Evolutionary conservation across 2,888 invertebrate genomes (phyloP).

Genomic region (Philonicus albiceps): DNA sequence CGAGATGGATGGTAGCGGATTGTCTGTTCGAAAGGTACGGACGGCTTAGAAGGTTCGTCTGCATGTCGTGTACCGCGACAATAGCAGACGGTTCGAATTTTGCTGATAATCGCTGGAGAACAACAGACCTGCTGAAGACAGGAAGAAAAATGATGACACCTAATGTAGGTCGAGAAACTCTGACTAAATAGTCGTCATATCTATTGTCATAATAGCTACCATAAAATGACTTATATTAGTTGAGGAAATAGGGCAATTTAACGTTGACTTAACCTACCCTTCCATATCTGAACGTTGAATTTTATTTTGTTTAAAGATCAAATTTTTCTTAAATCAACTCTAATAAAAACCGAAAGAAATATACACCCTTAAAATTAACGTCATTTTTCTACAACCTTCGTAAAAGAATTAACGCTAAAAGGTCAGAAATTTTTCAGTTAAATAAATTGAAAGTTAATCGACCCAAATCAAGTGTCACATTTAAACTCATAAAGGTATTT

Average conservation of each 20-base stretch:
- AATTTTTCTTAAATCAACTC: no score
- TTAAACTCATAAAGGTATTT: neutral
- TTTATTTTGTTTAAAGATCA: no score
- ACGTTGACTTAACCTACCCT: neutral
- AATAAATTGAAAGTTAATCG: neutral
- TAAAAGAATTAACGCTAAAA: no score
- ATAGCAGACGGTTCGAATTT: neutral
- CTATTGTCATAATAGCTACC: neutral
- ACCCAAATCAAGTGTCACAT: neutral
- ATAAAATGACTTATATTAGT: neutral
- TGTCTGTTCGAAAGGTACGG: neutral
- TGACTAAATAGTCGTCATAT: constrained; percentile 5
- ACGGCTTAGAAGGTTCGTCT: neutral
- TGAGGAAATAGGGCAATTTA: neutral
- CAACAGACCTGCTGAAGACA: neutral
- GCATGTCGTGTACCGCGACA: neutral
- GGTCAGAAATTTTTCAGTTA: no score
- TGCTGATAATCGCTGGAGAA: neutral
- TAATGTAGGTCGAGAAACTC: neutral
- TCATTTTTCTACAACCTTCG: no score
- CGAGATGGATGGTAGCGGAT: constrained; percentile 11
- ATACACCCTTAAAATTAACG: no score
- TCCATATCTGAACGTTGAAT: neutral
- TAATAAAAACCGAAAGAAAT: no score
- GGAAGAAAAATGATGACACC: constrained; percentile 26